These are phyloP conservation scores for Apistogramma diplotaenia DNA, from an alignment of 2,113 vertebrate species.

Conservation along the genomic window DNA sequence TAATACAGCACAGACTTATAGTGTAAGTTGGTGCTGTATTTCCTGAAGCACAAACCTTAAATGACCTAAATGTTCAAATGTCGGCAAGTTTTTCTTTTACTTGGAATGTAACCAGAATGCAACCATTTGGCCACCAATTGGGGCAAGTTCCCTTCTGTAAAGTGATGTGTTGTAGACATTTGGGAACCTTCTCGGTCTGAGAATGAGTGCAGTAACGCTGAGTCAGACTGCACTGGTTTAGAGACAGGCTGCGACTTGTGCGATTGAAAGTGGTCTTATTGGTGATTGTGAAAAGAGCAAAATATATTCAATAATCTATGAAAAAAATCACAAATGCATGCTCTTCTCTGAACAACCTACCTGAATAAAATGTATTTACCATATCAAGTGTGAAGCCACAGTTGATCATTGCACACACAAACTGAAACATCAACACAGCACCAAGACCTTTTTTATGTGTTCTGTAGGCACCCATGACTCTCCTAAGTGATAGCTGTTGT, in stretches of 20 bases:
- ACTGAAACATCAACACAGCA: neutral
- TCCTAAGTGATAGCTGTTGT: neutral
- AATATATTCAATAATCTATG: no score
- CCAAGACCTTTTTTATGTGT: neutral
- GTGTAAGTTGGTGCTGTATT: neutral
- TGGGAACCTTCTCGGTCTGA: no score
- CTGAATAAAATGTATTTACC: no score
- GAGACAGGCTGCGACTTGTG: no score
- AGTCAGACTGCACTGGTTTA: no score
- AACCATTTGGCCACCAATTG: neutral
- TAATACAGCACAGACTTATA: neutral
- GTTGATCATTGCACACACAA: neutral
- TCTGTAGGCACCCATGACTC: neutral
- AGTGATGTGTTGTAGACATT: neutral
- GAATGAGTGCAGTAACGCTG: no score
- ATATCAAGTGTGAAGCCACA: neutral
- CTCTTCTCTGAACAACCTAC: no score
- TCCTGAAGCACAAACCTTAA: neutral
- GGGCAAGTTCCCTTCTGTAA: neutral
- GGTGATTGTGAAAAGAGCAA: no score
- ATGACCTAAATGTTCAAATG: no score
- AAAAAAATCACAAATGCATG: no score
- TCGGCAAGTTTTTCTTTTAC: neutral
- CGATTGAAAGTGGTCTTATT: no score
- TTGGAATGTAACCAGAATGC: neutral